Conservation (phyloP, 2,113 vertebrate genomes). For the Miniopterus natalensis region DNA sequence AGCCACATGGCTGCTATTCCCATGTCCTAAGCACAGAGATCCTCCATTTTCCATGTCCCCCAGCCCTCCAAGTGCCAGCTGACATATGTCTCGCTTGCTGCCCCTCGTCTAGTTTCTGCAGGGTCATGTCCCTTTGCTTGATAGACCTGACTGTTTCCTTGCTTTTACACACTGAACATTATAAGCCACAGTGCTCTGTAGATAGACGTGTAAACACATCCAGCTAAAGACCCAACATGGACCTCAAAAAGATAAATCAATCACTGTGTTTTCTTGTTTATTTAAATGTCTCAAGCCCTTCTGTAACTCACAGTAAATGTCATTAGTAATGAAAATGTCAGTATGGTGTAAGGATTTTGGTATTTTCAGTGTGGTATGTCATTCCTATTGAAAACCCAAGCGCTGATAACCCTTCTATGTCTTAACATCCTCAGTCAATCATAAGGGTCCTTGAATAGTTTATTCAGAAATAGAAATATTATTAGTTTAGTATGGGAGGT, state of each 20-base stretch:
- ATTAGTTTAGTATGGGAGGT: accelerated
- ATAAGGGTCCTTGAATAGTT: accelerated
- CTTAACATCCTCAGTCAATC: accelerated
- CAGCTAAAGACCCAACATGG: accelerated
- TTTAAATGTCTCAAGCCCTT: neutral
- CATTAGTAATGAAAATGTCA: accelerated
- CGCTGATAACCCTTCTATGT: neutral
- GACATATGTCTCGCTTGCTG: neutral
- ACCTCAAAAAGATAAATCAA: accelerated
- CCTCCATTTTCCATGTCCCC: neutral
- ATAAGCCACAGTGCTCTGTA: accelerated
- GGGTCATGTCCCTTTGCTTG: no score
- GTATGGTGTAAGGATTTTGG: accelerated
- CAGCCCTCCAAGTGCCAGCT: accelerated
- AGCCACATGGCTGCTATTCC: neutral
- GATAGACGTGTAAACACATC: accelerated
- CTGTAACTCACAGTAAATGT: accelerated
- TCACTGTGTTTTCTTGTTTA: neutral
- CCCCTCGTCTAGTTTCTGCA: neutral
- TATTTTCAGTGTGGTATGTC: accelerated
- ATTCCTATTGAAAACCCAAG: accelerated
- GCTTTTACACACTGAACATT: accelerated
- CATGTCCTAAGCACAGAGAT: neutral
- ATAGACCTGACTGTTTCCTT: neutral
- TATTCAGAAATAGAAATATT: neutral